Evolutionary conservation across 2,888 invertebrate genomes (phyloP).

Genomic region (Arenicola marina): DNA sequence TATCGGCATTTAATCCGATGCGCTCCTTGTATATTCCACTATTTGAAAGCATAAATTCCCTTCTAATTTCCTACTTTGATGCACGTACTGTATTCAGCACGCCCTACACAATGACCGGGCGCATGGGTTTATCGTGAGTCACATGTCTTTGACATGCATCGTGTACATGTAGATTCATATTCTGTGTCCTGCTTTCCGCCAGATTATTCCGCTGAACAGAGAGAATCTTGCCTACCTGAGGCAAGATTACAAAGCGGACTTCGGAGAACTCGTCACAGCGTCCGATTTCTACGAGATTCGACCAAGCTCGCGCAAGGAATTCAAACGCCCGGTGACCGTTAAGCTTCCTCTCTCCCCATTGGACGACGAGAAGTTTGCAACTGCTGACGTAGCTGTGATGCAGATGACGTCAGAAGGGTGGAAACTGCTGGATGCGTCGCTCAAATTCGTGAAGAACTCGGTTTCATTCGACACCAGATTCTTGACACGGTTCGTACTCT

Average conservation of each 20-base stretch:
- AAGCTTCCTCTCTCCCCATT: constrained; percentile 55
- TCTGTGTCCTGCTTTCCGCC: constrained; percentile 13
- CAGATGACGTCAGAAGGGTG: constrained; percentile 45
- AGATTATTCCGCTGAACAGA: constrained; percentile 47
- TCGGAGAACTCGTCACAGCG: constrained; percentile 40
- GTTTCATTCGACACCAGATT: constrained; percentile 51
- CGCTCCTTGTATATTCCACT: too few relatives aligned
- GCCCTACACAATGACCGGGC: too few relatives aligned
- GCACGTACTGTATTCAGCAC: too few relatives aligned
- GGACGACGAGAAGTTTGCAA: constrained; percentile 30
- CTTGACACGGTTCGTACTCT: constrained; percentile 43
- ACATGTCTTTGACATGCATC: too few relatives aligned
- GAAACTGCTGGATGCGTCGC: constrained; percentile 43
- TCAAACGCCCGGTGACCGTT: constrained; percentile 46
- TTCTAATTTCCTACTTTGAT: too few relatives aligned
- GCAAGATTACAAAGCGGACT: constrained; percentile 42
- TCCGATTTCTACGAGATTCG: constrained; percentile 41
- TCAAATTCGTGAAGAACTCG: constrained; percentile 50
- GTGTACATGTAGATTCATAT: too few relatives aligned
- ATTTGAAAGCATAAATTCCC: too few relatives aligned
- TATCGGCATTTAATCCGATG: too few relatives aligned
- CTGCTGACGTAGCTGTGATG: constrained; percentile 47
- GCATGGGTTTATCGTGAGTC: too few relatives aligned
- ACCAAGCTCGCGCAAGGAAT: constrained; percentile 14
- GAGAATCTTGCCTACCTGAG: constrained; percentile 43